Evolutionary conservation across 2,113 vertebrate genomes (phyloP).

Genomic region (Anhinga anhinga): DNA sequence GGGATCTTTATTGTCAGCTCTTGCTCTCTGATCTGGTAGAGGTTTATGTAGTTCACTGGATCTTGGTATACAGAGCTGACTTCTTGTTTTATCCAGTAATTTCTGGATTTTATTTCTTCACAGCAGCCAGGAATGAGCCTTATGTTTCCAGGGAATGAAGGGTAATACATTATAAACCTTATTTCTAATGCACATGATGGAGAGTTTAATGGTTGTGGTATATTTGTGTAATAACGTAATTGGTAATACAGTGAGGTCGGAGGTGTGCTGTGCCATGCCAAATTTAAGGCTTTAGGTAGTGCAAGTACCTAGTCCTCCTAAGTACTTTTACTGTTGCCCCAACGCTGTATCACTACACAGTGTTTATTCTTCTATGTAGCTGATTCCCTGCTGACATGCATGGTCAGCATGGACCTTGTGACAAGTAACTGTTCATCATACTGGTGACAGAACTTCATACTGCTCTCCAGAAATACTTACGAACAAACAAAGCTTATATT

Average conservation of each 20-base stretch:
- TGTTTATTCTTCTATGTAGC: background rate
- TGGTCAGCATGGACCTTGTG: background rate
- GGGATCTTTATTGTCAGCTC: background rate
- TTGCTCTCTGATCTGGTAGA: background rate
- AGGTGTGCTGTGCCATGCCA: background rate
- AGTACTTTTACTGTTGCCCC: background rate
- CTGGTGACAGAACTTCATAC: background rate
- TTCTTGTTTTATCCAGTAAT: background rate
- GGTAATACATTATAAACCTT: background rate
- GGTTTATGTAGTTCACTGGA: background rate
- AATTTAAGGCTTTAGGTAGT: background rate
- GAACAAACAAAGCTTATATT: background rate
- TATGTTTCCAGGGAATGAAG: background rate
- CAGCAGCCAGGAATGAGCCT: background rate
- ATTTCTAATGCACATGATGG: background rate
- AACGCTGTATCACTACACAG: fast-evolving
- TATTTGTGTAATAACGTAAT: background rate
- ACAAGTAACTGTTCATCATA: background rate
- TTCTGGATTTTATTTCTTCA: background rate
- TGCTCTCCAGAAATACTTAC: background rate
- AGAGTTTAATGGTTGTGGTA: background rate
- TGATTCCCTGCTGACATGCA: background rate
- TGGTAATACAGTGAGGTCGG: background rate
- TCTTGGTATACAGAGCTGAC: background rate
- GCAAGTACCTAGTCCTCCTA: background rate